Percentiles rank a stretch among this genome's conserved stretches.
Evolutionary conservation across 2,797 vertebrate genomes (phyloP).

Genomic region (Anabas testudineus): DNA sequence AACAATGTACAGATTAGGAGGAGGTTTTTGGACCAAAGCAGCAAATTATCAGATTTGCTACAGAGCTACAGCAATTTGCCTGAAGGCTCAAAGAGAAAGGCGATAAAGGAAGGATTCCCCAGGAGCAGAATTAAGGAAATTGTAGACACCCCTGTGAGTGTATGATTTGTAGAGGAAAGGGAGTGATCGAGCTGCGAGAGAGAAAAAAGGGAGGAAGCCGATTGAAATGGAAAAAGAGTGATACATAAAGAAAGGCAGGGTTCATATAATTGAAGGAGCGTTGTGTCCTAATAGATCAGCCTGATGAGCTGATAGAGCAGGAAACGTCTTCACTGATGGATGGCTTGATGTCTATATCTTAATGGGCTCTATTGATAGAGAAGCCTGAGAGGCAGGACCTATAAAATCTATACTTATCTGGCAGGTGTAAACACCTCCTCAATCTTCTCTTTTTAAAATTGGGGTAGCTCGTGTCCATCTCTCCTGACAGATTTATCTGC

Average conservation of each 20-base stretch:
- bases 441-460: conserved; percentile 48
- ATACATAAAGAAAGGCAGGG: conserved; percentile 12
- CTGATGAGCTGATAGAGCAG: conserved; percentile 55
- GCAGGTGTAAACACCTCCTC: conserved; percentile 58
- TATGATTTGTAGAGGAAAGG: conserved; percentile 14
- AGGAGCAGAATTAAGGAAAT: conserved; percentile 47
- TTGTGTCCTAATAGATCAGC: conserved; percentile 39
- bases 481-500: conserved; percentile 39
- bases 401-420: conserved; percentile 68
- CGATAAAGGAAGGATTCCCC: conserved; percentile 38
- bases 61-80: conserved; percentile 42
- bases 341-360: conserved; percentile 51
- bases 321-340: conserved; percentile 66
- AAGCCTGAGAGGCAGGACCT: conserved; percentile 49
- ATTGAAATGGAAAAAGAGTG: conserved; percentile 35
- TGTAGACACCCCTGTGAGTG: conserved; percentile 15
- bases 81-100: conserved; percentile 19
- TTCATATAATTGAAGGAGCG: conserved; percentile 45
- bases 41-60: conserved; percentile 51
- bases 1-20: conserved; percentile 35
- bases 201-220: conserved; percentile 6
- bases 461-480: conserved; percentile 20
- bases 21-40: conserved; percentile 37
- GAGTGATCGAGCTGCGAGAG: conserved; percentile 10
- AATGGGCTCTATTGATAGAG: conserved; percentile 63